Evolutionary conservation across 2,888 invertebrate species (phyloP), one percentile per base, ranked within the genome.

Genomic region (Drosophila neotestacea): DNA sequence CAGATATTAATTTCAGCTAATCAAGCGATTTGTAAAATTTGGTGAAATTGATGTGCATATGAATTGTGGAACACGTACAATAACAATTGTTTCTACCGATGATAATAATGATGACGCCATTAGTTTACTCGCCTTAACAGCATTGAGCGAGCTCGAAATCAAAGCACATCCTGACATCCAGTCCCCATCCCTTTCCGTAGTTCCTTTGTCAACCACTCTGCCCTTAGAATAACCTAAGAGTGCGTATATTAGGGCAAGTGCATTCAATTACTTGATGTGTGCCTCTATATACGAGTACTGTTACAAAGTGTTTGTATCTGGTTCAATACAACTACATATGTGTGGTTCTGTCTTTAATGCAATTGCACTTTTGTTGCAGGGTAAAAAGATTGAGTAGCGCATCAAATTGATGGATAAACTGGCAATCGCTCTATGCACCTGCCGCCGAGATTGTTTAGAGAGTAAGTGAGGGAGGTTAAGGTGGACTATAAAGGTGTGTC

Each of bases 211-310:
- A 62, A 47, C 30, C 13, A 28, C 41, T 34, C 11, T 42, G 22
- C 41, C 13, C 54, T 59, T 38, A 22, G 41, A 54, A 59, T 47
- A 66, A 54, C 63, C 70, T 68, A 44, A 30, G 13, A 52, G 62
- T 46, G 61, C 63, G 67, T 63, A 61, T 54, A 56, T 11, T 44
- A 30, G 13, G 22, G 66, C 72, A 75, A 84, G 74, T 75, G 81
- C 77, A 87, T 87, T 87, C 85, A 85, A 89, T 85, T 85, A 85
- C 88, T 81, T 79, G 85, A 87, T 89, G 89, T 72, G 75, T 87
- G 77, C 81, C 79, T 85, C 75, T 79, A 61, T 73, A 39, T 9
- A 11, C 30, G 30, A 13, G 36, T 54, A 41, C 70, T 73, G 63
- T 46, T 65, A 78, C 76, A 81, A 73, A 86, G 87, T 88, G 64